Evolutionary conservation across 2,888 invertebrate genomes (phyloP), one percentile per base, ranked within the genome.

Genomic region (Chymomyza amoena): DNA sequence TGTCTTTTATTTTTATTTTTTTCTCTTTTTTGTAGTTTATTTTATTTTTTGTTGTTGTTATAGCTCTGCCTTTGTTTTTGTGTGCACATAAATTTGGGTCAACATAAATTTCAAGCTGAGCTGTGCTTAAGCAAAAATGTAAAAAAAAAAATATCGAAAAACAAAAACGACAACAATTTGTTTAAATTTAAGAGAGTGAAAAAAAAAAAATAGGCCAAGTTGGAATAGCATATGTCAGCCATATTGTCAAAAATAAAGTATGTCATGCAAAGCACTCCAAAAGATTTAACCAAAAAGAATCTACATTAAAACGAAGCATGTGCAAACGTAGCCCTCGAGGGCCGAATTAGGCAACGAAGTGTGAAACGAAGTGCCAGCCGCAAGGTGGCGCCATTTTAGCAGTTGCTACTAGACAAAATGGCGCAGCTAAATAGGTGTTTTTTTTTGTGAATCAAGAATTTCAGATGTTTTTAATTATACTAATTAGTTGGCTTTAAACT

Each of bases 31-130:
- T 9, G 32, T 32, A 32, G 32, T 32, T 32, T 32, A 32, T 32
- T 32, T 32, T 32, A 32, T 32, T 32, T 32, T 32, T 32, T 32
- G 5, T 39, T 25, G 61, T 63, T 71, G 15, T 62, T 70, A 32
- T 63, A 66, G 32, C 18, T 50, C n/a, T 60, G 54, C 25, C 16
- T 64, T 39, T 60, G 64, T 68, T 68, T 68, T 72, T 72, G 63
- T 69, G 72, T 77, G 52, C 66, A 76, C 62, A 62, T 68, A 64
- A 76, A 85, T 81, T 82, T 85, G 76, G 86, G 86, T 87, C 83
- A 85, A 78, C 79, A 77, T 56, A 74, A 70, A 78, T 69, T 81
- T 85, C 73, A 75, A 81, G 85, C 88, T 87, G 81, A 80, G 86
- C 74, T 86, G 74, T 75, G 81, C 76, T 73, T 73, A 68, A 76